A percentile compares a stretch with the other conserved stretches of the same genome.
These are phyloP conservation scores for Anabacerthia variegaticeps DNA, from an alignment of 2,797 vertebrate genomes.

Conservation along the genomic window DNA sequence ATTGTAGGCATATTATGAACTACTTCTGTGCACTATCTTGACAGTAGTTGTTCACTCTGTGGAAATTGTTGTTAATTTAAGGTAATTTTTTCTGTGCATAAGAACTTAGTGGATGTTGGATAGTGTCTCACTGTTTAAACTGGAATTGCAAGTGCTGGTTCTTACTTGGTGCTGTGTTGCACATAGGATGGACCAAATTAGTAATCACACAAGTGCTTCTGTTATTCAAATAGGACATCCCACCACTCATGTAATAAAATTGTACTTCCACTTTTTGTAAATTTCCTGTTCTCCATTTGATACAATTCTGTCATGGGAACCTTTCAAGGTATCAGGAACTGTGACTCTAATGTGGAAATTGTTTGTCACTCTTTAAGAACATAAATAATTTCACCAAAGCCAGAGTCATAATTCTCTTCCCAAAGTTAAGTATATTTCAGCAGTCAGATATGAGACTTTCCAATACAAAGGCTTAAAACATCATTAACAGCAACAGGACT, in stretches of 20 bases:
- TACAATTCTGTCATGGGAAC: background rate
- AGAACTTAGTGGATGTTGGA: background rate
- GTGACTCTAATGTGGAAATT: background rate
- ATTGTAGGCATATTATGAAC: background rate
- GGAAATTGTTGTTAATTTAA: background rate
- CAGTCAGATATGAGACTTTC: background rate
- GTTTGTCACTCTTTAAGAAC: background rate
- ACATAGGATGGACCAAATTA: background rate
- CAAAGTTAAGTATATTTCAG: background rate
- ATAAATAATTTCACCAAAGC: background rate
- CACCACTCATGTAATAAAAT: background rate
- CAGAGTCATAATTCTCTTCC: background rate
- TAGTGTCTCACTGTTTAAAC: background rate
- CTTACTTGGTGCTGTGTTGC: background rate
- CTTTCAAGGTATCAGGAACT: background rate
- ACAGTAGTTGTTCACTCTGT: background rate
- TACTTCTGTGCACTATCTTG: background rate
- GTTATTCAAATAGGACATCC: background rate
- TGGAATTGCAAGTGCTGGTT: background rate
- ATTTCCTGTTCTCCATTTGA: background rate
- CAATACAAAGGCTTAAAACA: background rate
- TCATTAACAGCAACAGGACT: background rate
- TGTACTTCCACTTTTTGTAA: rapidly evolving
- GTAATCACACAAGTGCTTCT: background rate
- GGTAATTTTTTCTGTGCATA: background rate